Conservation (phyloP, 2,888 invertebrate genomes). For the Quadroppia sp. region DNA sequence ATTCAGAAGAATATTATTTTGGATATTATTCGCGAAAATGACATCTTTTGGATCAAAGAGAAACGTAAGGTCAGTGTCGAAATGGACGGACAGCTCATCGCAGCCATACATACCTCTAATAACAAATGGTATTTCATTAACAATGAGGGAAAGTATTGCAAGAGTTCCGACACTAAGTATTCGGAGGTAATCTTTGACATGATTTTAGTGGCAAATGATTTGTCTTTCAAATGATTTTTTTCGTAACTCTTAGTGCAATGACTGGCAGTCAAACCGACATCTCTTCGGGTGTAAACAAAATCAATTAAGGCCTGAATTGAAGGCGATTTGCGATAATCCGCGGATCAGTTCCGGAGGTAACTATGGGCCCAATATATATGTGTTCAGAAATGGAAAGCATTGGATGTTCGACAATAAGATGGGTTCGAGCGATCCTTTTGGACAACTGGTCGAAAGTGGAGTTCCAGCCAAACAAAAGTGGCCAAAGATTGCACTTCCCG, state of each 20-base stretch:
- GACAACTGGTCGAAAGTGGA: neutral
- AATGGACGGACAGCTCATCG: neutral
- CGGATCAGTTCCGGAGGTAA: constrained; percentile 7
- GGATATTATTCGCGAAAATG: neutral
- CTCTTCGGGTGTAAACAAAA: constrained; percentile 9
- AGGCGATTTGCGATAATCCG: neutral
- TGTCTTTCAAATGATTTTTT: neutral
- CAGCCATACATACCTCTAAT: neutral
- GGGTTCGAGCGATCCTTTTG: neutral
- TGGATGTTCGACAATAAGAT: constrained; percentile 22
- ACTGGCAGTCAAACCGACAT: neutral
- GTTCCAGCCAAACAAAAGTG: neutral
- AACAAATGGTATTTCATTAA: constrained; percentile 24
- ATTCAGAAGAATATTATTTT: neutral
- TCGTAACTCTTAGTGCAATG: constrained; percentile 9
- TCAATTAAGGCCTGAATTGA: neutral
- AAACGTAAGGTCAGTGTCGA: neutral
- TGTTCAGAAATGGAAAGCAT: constrained; percentile 18
- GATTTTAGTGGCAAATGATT: neutral
- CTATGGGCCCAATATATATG: neutral
- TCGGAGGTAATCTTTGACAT: neutral
- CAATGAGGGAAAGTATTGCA: constrained; percentile 15
- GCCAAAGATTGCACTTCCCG: neutral
- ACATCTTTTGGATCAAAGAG: neutral
- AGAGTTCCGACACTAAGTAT: neutral